Conservation (phyloP, 2,113 vertebrate genomes). For the Erythrocercus mccallii region DNA sequence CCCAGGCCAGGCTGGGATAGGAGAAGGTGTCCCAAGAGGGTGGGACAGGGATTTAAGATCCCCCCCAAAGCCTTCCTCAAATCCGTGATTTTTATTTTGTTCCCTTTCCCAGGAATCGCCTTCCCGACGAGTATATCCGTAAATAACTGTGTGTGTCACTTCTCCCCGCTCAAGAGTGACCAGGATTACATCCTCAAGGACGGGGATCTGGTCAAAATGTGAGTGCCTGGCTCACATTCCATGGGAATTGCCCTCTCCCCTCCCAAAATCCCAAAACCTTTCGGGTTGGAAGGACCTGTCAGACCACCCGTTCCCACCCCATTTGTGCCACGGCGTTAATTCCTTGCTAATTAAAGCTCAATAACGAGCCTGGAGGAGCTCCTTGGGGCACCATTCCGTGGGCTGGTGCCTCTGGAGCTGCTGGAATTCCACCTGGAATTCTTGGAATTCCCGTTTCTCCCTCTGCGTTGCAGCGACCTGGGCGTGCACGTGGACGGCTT, state of each 20-base stretch:
- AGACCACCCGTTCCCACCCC: too few relatives aligned
- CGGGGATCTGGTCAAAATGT: conserved; percentile 96
- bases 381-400: too few relatives aligned
- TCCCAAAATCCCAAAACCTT: accelerated
- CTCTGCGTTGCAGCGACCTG: not conserved
- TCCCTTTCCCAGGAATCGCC: conserved; percentile 82
- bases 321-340: too few relatives aligned
- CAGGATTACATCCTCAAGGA: conserved; percentile 91
- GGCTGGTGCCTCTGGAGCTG: too few relatives aligned
- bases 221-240: conserved; percentile 20
- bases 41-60: too few relatives aligned
- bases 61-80: accelerated
- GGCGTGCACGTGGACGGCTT: not conserved
- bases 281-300: accelerated
- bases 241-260: too few relatives aligned
- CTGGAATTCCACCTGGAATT: too few relatives aligned
- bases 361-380: too few relatives aligned
- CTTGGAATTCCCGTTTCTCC: not conserved
- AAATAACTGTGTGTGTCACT: conserved; percentile 98
- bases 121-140: conserved; percentile 97
- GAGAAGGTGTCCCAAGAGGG: not conserved
- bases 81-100: not conserved
- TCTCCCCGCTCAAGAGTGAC: conserved; percentile 97
- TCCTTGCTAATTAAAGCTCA: too few relatives aligned
- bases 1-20: too few relatives aligned